These are phyloP conservation scores for Brachirus orientalis DNA, from an alignment of 2,113 vertebrate genomes.

Conservation along the genomic window DNA sequence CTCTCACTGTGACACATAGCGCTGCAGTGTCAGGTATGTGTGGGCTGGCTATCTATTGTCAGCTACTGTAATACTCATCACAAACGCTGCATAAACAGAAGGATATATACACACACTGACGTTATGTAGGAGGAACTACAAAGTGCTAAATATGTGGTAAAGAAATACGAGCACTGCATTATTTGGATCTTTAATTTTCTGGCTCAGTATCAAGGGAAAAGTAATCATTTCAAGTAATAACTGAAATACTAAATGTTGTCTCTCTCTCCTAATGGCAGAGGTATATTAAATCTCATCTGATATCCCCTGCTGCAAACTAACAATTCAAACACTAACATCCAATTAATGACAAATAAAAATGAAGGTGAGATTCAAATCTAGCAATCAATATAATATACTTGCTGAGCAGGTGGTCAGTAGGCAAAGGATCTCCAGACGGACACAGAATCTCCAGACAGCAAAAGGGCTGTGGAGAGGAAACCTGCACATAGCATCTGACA, in stretches of 20 bases:
- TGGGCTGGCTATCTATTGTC: slow-evolving; percentile 66
- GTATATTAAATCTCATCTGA: not conserved
- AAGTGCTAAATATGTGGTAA: slow-evolving; percentile 54
- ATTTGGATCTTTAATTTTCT: slow-evolving; percentile 31
- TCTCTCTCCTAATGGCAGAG: not conserved
- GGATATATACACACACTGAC: slow-evolving; percentile 42
- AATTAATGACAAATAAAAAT: slow-evolving; percentile 23
- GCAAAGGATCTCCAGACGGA: slow-evolving; percentile 53
- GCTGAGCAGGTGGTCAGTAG: slow-evolving; percentile 25
- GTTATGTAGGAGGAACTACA: slow-evolving; percentile 54
- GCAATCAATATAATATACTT: slow-evolving; percentile 46
- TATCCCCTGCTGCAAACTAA: slow-evolving; percentile 8
- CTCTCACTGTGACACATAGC: slow-evolving; percentile 61
- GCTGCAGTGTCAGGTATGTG: slow-evolving; percentile 64
- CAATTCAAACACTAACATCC: slow-evolving; percentile 13
- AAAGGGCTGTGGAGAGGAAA: slow-evolving; percentile 35
- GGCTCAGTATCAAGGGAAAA: slow-evolving; percentile 3
- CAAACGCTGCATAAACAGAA: slow-evolving; percentile 54
- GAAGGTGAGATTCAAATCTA: slow-evolving; percentile 26
- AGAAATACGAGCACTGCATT: slow-evolving; percentile 2
- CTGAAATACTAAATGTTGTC: not conserved
- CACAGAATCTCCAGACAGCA: slow-evolving; percentile 38
- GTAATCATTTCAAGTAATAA: not conserved
- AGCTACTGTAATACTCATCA: slow-evolving; percentile 55
- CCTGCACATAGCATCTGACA: slow-evolving; percentile 52